Evolutionary conservation across 2,797 vertebrate species (phyloP), one percentile per base, ranked within the genome.

Genomic region (Loris lydekkerianus): DNA sequence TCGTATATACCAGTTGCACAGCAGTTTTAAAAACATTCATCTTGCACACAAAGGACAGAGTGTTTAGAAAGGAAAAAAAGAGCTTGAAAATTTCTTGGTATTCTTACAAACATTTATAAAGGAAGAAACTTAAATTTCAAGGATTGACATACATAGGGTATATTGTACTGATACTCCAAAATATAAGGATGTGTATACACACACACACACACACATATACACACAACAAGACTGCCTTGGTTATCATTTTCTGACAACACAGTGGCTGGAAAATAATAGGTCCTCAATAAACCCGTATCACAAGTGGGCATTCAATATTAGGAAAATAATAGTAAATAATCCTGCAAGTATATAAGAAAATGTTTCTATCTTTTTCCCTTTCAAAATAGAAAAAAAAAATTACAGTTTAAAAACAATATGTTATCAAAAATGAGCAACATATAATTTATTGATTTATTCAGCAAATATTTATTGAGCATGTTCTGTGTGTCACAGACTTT

Each of bases 121-220:
- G 15, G 2, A 9, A 63, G 6, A 84, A 23, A 72, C 18, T 77
- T 84, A 27, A 29, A 25, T 85, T 92, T 34, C 37, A 7, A 46
- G 3, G 15, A 43, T 2, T 56, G 10, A 43, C 37, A 85, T 5
- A 56, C 5, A 17, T 40, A 4, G 40, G 34, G 7, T 46, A 78
- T 46, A 43, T 34, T 73, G 58, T 80, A 73, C 2, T 11, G 15
- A 11, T 73, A 20, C 49, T 8, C 7, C 15, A 21, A 37, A 70
- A 25, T 31, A 23, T 3, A 0, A 61, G 5, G 31, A 17, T 78
- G 21, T 56, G 3, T 40, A 1, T 2, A 3, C 10, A 9, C 31
- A 27, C 21, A 69, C 5, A 69, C 5, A 49, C 46, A 49, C 13
- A 14, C 13, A 49, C 49, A 14, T 49, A 49, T 49, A 49, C 49